Percentiles rank a stretch among this genome's conserved stretches.
These are phyloP conservation scores for Anseranas semipalmata DNA, from an alignment of 2,113 vertebrate species.

Conservation along the genomic window DNA sequence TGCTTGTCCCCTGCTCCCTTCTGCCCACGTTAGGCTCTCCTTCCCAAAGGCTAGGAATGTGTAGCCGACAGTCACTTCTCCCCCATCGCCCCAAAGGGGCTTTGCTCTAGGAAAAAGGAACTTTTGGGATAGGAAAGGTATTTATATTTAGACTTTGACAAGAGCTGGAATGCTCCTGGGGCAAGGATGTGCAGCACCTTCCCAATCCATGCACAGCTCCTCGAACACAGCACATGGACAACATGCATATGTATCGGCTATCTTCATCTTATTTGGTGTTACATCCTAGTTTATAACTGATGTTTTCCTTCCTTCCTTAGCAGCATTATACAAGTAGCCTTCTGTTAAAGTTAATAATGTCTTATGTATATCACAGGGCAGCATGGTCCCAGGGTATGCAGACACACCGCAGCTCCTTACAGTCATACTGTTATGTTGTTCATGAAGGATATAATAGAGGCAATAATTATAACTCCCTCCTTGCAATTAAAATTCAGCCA, in stretches of 20 bases:
- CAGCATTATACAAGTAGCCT: slow-evolving; percentile 12
- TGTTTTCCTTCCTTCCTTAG: slow-evolving; percentile 5
- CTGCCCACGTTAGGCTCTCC: background rate
- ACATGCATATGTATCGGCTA: slow-evolving; percentile 21
- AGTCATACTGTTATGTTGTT: background rate
- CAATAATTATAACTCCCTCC: slow-evolving; percentile 24
- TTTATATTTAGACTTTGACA: background rate
- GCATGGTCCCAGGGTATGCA: background rate
- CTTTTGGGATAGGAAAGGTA: background rate
- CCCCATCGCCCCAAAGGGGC: background rate
- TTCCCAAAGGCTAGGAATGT: background rate
- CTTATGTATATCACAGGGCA: background rate
- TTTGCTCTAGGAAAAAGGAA: background rate
- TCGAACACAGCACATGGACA: background rate
- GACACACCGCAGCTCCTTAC: background rate
- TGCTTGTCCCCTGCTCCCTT: background rate
- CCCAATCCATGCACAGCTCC: background rate
- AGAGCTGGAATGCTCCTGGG: background rate
- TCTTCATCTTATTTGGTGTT: slow-evolving; percentile 14
- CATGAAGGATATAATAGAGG: background rate
- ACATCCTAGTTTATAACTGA: background rate
- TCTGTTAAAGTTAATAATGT: background rate
- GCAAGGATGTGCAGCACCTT: background rate
- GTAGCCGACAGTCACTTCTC: background rate
- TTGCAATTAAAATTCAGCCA: background rate